Evolutionary conservation across 2,113 vertebrate genomes (phyloP).

Genomic region (Leptosomus discolor): DNA sequence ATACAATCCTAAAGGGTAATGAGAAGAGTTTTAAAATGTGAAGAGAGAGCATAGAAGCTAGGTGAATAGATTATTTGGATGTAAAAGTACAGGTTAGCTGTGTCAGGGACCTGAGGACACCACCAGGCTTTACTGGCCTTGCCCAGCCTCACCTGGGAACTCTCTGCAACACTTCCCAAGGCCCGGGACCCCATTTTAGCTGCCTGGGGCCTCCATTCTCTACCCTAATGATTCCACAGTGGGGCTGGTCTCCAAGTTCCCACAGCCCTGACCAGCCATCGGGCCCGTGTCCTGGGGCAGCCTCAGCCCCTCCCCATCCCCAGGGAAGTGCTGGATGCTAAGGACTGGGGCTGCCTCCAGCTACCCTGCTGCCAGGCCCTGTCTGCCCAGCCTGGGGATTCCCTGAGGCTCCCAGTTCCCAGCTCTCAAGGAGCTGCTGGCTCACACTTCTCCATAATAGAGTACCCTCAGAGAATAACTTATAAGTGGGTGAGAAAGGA

Average conservation of each 20-base stretch:
- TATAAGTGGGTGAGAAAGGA: background rate
- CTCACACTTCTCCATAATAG: background rate
- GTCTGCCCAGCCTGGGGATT: no score
- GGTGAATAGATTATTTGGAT: background rate
- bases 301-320: background rate
- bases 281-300: fast-evolving
- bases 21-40: background rate
- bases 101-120: background rate
- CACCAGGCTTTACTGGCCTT: background rate
- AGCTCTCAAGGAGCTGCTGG: background rate
- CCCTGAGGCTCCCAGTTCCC: no score
- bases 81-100: background rate
- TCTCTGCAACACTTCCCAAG: background rate
- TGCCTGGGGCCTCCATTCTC: fast-evolving
- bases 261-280: background rate
- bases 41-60: background rate
- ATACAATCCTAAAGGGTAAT: background rate
- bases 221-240: fast-evolving
- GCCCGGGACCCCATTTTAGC: background rate
- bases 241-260: background rate
- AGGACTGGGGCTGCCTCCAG: background rate
- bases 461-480: background rate
- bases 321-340: fast-evolving
- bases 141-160: background rate
- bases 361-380: fast-evolving